Evolutionary conservation across 2,797 vertebrate species (phyloP), one percentile per base, ranked within the genome.

Genomic region (Garrulus glandarius): DNA sequence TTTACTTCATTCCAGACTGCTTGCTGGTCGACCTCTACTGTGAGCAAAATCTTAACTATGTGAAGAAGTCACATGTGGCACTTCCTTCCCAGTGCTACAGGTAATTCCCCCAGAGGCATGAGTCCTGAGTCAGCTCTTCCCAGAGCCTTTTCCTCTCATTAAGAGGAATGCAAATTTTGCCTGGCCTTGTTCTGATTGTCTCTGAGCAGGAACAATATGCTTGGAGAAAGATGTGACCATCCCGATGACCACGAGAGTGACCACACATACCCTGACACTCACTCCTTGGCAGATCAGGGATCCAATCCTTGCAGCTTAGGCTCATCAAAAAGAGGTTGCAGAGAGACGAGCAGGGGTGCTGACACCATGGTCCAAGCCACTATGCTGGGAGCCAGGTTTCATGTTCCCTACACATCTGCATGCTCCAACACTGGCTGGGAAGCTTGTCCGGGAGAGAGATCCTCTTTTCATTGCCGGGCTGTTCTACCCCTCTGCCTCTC

Each of bases 161-260:
- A 71, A n/a, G 23, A 72, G 36, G 44, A 39, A 64, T 43, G 36
- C 10, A 79, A 5, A 11, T 67, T 87, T 89, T 91, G 7, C 22
- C 37, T 77, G 36, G 17, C 30, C 49, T 67, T 4, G 0, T 43
- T 52, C 41, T 59, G 11, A 19, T 70, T 69, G 34, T 49, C 24
- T 79, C 36, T 90, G 55, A 65, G 29, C 24, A 41, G 34, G 43
- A n/a, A 23, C 10, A 44, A 44, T 1, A 16, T 20, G 44, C 64
- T 49, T 49, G 57, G 60, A 91, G 53, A 5, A 17, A 60, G 52
- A 41, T 7, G 27, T 47, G 64, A 30, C 21, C 4, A 2, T 46
- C 8, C 16, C 0, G 0, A 23, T 34, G 72, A 52, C n/a, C 20
- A 37, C 1, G 2, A 37, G 39, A 49, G 18, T 0, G 2, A 43